Percentiles rank a stretch among this genome's conserved stretches.
Evolutionary conservation across 2,113 vertebrate genomes (phyloP).

Genomic region (Tauraco erythrolophus): DNA sequence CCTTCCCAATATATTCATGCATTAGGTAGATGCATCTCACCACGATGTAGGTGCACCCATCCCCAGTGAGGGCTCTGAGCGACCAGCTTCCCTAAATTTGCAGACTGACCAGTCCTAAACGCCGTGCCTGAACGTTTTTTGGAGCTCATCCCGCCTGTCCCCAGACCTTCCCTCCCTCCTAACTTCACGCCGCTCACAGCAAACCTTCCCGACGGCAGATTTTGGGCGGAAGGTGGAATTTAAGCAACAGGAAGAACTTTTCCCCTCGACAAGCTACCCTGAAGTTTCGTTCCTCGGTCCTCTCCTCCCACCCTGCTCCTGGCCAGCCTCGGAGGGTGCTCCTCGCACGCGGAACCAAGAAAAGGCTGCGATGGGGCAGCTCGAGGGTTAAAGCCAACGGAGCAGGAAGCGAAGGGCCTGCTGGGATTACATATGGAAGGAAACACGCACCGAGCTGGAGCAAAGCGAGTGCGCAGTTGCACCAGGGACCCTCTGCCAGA

Average conservation of each 20-base stretch:
- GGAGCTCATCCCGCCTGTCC: neutral
- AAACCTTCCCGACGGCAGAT: neutral
- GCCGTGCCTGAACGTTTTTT: neutral
- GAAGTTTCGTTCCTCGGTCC: neutral
- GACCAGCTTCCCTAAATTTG: rapidly evolving
- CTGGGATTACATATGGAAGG: conserved; percentile 30
- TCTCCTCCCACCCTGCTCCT: neutral
- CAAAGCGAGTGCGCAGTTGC: neutral
- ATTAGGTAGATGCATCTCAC: neutral
- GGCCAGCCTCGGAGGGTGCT: neutral
- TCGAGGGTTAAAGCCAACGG: neutral
- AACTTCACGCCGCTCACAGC: neutral
- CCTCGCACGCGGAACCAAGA: rapidly evolving
- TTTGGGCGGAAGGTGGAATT: rapidly evolving
- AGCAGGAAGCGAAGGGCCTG: conserved; percentile 3
- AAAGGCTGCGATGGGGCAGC: neutral
- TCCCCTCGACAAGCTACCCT: too few relatives aligned
- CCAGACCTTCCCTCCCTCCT: neutral
- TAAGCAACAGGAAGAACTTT: too few relatives aligned
- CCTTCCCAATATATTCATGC: neutral
- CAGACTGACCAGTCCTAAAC: neutral
- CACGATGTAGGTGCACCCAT: rapidly evolving
- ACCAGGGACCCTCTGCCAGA: neutral
- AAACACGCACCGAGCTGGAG: neutral
- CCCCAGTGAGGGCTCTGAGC: neutral